Conservation (phyloP, 2,797 vertebrate species). For the Sebastolobus altivelis region DNA sequence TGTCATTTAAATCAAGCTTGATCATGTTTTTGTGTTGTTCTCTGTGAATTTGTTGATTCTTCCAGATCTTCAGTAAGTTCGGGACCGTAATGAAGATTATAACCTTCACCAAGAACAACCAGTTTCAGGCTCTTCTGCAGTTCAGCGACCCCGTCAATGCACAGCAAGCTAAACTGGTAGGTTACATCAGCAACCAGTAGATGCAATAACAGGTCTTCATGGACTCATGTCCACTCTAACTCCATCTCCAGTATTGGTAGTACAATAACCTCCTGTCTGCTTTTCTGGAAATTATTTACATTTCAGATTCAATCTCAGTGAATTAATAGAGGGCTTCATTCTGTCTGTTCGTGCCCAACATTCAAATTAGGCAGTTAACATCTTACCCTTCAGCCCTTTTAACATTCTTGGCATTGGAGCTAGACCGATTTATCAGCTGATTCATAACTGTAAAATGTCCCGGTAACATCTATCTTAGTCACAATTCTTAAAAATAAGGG, state of each 20-base stretch:
- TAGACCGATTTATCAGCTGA: not conserved
- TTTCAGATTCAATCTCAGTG: not conserved
- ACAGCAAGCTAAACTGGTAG: constrained; percentile 97
- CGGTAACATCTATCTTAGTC: not conserved
- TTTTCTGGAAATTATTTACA: too few species aligned
- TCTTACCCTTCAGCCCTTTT: not conserved
- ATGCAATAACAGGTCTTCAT: not conserved
- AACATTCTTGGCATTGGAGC: not conserved
- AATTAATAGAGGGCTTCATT: not conserved
- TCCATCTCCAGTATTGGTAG: not conserved
- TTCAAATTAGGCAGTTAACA: not conserved
- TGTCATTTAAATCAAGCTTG: not conserved
- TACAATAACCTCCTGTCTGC: not conserved
- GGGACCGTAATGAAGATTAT: constrained; percentile 99
- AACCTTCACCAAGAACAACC: constrained; percentile 99
- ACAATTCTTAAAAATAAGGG: not conserved
- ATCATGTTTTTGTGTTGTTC: not conserved
- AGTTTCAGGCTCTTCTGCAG: constrained; percentile 98
- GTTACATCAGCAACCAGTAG: constrained; percentile 39
- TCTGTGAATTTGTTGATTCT: constrained; percentile 2
- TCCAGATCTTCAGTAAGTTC: constrained; percentile 98
- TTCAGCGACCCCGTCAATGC: constrained; percentile 97
- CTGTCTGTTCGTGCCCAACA: not conserved
- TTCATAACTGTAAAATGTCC: not conserved
- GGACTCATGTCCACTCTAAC: not conserved